Evolutionary conservation across 2,113 vertebrate genomes (phyloP).

Genomic region (Cavia aperea): DNA sequence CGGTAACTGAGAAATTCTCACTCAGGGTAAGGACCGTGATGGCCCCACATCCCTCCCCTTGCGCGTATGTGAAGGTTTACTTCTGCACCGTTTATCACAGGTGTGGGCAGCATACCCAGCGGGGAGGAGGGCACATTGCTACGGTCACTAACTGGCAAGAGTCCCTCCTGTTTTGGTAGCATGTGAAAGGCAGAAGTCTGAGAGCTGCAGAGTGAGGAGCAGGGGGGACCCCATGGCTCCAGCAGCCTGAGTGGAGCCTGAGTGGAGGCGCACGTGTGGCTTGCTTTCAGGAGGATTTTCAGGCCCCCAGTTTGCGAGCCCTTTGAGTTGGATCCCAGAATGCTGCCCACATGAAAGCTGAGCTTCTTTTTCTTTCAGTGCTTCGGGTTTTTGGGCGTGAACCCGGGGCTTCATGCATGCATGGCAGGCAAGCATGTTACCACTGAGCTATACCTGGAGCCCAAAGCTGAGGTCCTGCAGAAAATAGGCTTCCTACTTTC

Average conservation of each 20-base stretch:
- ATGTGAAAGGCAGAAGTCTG: neutral
- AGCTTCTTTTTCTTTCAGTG: neutral
- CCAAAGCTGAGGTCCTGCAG: neutral
- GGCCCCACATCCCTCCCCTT: neutral
- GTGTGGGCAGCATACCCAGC: too few species aligned
- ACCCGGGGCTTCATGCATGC: neutral
- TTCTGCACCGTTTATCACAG: neutral
- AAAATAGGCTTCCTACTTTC: neutral
- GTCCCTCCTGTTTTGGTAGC: neutral
- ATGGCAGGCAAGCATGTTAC: neutral
- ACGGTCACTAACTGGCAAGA: neutral
- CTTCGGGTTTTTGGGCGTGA: neutral
- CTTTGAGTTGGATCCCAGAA: neutral
- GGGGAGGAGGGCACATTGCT: neutral
- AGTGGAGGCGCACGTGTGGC: accelerated
- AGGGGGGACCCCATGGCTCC: neutral
- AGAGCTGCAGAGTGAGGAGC: accelerated
- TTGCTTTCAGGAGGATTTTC: neutral
- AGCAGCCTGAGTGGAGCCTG: neutral
- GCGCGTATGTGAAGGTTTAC: neutral
- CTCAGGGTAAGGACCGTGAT: accelerated
- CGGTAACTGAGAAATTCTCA: neutral
- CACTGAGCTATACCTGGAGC: neutral
- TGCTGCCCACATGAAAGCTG: neutral
- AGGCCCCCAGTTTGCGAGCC: neutral